Conservation (phyloP, 2,797 vertebrate species). For the Tympanoctomys barrerae region DNA sequence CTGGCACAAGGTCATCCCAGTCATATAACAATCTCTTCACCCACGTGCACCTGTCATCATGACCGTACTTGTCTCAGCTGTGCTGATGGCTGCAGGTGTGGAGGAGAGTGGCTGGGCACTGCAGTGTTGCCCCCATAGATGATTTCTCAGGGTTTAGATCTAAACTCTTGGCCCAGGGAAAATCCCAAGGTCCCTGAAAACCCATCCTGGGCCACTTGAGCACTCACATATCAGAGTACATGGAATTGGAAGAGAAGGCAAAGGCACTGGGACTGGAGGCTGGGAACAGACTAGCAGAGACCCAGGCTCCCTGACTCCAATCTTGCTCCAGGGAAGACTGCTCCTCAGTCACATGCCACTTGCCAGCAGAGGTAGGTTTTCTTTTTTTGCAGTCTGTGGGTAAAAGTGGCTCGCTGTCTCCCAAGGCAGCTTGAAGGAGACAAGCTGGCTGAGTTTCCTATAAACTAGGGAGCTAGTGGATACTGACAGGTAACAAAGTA, state of each 20-base stretch:
- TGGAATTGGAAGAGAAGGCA: not conserved
- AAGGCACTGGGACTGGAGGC: not conserved
- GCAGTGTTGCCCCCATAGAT: not conserved
- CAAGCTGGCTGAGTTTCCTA: not conserved
- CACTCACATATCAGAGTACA: not conserved
- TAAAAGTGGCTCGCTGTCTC: not conserved
- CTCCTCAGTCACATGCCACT: not conserved
- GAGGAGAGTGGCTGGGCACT: not conserved
- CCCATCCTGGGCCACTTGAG: not conserved
- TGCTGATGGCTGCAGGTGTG: not conserved
- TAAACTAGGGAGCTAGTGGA: not conserved
- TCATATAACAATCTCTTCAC: not conserved
- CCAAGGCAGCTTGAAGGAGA: not conserved
- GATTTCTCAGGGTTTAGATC: not conserved
- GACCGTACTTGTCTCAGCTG: not conserved
- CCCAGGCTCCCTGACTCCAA: not conserved
- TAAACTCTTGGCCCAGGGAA: not conserved
- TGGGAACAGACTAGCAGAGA: not conserved
- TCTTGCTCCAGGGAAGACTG: not conserved
- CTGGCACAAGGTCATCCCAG: not conserved
- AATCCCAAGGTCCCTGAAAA: not conserved
- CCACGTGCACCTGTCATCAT: accelerated
- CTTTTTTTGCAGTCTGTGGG: not conserved
- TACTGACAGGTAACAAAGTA: not conserved
- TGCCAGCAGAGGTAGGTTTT: not conserved